Evolutionary conservation across 2,797 vertebrate genomes (phyloP), one percentile per base, ranked within the genome.

Genomic region (Salmo trutta): DNA sequence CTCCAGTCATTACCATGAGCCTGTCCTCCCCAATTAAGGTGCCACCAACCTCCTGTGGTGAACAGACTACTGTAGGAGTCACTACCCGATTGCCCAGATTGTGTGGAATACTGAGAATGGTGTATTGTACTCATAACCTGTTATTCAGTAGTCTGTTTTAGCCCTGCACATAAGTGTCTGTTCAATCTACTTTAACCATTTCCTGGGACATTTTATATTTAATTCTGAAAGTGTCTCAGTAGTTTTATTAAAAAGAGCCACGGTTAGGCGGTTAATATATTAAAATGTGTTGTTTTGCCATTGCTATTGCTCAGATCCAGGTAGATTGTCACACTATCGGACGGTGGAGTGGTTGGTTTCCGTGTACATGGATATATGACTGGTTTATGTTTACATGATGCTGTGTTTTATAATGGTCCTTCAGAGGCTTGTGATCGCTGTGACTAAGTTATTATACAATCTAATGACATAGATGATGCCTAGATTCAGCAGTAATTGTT

Each of bases 371-470:
- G 36, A 77, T 19, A 75, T 41, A 52, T 24, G 19, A 74, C 70
- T 33, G 47, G 27, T 75, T 80, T 80, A 80, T 82, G 81, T 89
- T 87, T 77, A 84, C 56, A 71, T 76, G 21, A 6, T 66, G 17
- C 4, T 68, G 68, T 71, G 52, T 84, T 73, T 79, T 80, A 73
- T 67, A 79, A 24, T 51, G 59, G 77, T 78, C 79, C 82, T 79
- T 89, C 80, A 56, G 52, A 27, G 8, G 24, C 69, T 36, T 29
- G 31, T 70, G 36, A 59, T 19, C 24, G 16, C 41, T 69, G 66
- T 74, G n/a, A 51, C 21, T 53, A 36, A 41, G 47, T 56, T 72
- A 59, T 59, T 62, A 21, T 59, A 59, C 2, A 64, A 64, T 21
- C 10, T 4, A 27, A 51, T 72, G 7, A 36, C 5, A 56, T 56